Evolutionary conservation across 2,113 vertebrate genomes (phyloP).

Genomic region (Microtus ochrogaster): DNA sequence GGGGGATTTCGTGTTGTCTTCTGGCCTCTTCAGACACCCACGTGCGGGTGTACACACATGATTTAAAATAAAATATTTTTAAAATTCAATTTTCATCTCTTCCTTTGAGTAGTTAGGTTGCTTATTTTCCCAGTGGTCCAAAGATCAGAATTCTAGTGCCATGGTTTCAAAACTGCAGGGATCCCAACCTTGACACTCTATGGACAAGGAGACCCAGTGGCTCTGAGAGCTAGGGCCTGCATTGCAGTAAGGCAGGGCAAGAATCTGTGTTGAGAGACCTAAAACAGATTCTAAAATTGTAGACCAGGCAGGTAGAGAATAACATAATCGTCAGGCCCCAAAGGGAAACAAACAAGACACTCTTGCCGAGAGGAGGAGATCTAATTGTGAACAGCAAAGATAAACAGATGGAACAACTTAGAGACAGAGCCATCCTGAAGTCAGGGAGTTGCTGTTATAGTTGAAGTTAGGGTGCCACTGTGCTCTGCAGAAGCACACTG

Average conservation of each 20-base stretch:
- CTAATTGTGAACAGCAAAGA: background rate
- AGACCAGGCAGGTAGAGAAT: background rate
- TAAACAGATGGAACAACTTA: background rate
- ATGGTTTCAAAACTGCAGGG: rapidly evolving
- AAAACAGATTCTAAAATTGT: background rate
- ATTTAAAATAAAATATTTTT: background rate
- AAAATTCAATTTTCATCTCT: background rate
- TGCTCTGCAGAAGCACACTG: rapidly evolving
- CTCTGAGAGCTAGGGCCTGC: background rate
- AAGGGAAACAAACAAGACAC: background rate
- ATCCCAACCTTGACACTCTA: rapidly evolving
- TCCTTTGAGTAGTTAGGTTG: rapidly evolving
- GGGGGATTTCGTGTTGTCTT: background rate
- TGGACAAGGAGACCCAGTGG: background rate
- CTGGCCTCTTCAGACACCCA: background rate
- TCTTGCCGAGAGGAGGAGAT: background rate
- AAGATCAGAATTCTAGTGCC: rapidly evolving
- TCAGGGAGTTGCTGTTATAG: background rate
- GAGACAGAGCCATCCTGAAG: background rate
- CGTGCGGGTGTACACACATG: background rate
- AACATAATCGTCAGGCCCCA: rapidly evolving
- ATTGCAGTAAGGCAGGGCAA: background rate
- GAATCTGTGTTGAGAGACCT: background rate
- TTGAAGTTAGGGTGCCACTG: rapidly evolving
- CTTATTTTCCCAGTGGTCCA: too few relatives aligned